phyloP scores from a whole-genome alignment of 1,140 invertebrate species.

The Brachionus calyciflorus region DNA sequence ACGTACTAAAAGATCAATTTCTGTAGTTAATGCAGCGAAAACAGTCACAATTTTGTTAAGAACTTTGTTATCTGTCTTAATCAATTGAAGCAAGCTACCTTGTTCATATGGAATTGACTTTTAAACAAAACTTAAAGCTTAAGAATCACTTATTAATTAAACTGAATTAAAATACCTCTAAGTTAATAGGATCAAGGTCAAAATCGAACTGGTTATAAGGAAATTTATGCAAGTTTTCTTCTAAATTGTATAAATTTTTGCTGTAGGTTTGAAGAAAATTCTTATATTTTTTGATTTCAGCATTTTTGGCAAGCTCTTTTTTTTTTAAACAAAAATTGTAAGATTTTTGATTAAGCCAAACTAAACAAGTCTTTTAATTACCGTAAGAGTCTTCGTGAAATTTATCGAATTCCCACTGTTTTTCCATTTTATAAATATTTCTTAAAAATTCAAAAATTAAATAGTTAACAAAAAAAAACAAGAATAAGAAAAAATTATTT shows the following conservation, averaged over 20 bases:
- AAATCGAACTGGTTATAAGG: slow-evolving; percentile 31
- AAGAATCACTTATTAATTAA: background rate
- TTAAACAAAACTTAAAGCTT: background rate
- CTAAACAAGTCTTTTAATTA: background rate
- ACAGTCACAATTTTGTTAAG: slow-evolving; percentile 78
- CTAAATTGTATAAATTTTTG: slow-evolving; percentile 36
- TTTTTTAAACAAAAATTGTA: background rate
- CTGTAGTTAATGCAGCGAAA: slow-evolving; percentile 73
- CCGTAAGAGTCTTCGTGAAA: slow-evolving; percentile 47
- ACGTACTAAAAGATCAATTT: slow-evolving; percentile 69
- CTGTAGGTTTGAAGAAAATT: slow-evolving; percentile 35
- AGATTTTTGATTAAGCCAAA: background rate
- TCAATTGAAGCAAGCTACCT: slow-evolving; percentile 68
- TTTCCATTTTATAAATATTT: slow-evolving; percentile 30
- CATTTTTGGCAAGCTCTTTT: slow-evolving; percentile 44
- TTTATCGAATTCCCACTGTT: slow-evolving; percentile 46
- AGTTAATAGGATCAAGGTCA: slow-evolving; percentile 44
- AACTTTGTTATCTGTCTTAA: slow-evolving; percentile 76
- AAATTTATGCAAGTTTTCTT: slow-evolving; percentile 37
- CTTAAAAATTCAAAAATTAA: background rate
- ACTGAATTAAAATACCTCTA: slow-evolving; percentile 14
- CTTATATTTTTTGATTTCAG: slow-evolving; percentile 35
- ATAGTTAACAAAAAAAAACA: too few species aligned
- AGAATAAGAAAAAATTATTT: too few species aligned
- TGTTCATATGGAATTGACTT: slow-evolving; percentile 61